phyloP scores from a whole-genome alignment of 2,113 vertebrate species.

The Struthio camelus region DNA sequence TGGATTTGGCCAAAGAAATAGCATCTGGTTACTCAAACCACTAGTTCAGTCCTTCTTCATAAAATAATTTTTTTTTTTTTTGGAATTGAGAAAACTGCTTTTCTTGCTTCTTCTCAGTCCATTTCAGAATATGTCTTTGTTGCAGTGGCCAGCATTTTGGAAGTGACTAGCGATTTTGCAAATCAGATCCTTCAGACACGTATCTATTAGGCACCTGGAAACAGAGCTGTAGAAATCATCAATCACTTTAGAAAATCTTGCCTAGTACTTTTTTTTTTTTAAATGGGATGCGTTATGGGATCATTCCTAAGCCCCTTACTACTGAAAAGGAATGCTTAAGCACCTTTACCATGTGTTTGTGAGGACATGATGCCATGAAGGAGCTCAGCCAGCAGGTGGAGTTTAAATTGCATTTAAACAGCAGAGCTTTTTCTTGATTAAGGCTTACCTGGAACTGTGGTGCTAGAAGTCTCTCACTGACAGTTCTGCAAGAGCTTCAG shows the following conservation, averaged over 20 bases:
- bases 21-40: not conserved
- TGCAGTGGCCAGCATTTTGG: not conserved
- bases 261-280: not conserved
- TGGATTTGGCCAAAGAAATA: not conserved
- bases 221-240: not conserved
- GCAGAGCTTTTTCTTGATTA: not conserved
- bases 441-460: not conserved
- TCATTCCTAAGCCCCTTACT: not conserved
- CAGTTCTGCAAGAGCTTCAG: not conserved
- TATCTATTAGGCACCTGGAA: not conserved
- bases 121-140: not conserved
- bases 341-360: not conserved
- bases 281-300: not conserved
- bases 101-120: not conserved
- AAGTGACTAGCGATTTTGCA: not conserved
- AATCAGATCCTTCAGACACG: not conserved
- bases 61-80: not conserved
- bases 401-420: constrained; percentile 48
- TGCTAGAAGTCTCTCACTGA: not conserved
- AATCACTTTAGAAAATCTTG: not conserved
- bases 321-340: not conserved
- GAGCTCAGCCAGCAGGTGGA: constrained; percentile 65
- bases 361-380: constrained; percentile 1
- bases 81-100: not conserved
- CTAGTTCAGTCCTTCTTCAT: not conserved